phyloP scores from a whole-genome alignment of 2,113 vertebrate genomes.

The Trogon melanurus region DNA sequence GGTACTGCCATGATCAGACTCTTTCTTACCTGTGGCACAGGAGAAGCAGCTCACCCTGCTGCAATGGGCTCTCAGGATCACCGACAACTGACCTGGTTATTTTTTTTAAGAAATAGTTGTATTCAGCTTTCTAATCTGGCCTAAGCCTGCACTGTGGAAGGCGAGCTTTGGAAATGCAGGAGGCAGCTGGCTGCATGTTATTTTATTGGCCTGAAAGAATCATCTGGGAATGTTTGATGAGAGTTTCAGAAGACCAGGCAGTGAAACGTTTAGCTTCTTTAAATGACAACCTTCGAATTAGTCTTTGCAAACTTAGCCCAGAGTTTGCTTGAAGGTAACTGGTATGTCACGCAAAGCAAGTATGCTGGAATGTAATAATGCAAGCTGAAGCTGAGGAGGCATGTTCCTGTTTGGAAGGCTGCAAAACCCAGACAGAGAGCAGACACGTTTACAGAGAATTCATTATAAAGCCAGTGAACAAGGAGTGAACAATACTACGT shows the following conservation, averaged over 20 bases:
- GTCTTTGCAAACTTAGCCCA: neutral
- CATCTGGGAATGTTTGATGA: neutral
- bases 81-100: neutral
- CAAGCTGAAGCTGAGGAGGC: neutral
- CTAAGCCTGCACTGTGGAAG: neutral
- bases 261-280: neutral
- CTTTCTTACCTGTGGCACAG: neutral
- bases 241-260: neutral
- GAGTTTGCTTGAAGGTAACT: constrained; percentile 26
- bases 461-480: neutral
- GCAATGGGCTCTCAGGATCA: neutral
- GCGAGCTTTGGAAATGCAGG: neutral
- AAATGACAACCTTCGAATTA: neutral
- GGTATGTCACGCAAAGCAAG: neutral
- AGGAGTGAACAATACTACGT: neutral
- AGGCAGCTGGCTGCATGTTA: neutral
- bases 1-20: neutral
- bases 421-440: neutral
- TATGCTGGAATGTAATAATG: constrained; percentile 7
- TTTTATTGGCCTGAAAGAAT: neutral
- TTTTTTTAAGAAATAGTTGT: neutral
- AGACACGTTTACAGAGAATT: neutral
- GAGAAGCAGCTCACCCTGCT: neutral
- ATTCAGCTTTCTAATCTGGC: neutral
- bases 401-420: neutral